Base-by-base conservation (phyloP, 2,113 vertebrate genomes). In the Grammomys surdaster region DNA sequence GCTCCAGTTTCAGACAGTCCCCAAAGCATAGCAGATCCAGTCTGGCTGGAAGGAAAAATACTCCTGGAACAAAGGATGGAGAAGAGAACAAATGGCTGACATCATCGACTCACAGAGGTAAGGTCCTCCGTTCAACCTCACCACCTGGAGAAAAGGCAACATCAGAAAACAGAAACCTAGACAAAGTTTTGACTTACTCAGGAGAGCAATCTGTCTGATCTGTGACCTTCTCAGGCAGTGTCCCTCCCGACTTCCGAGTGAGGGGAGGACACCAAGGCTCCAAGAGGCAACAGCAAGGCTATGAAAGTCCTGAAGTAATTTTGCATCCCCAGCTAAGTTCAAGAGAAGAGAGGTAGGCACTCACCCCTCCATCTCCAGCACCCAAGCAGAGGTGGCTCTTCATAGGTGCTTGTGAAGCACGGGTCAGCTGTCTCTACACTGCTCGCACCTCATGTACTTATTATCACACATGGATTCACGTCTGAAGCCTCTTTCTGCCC, bases 1-100 rank as follows among this genome's bases (percentile, higher is more conserved):
- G 54, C 70, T 96, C 28, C 16, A 73, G 46, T 76, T 97, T 90
- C 88, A 96, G 93, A 56, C 17, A 78, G 91, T 95, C 85, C 16
- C 13, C 70, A 87, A 56, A 7, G 85, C 85, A 73, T 8, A 73
- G 75, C 85, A 70, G 89, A 67, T 88, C 69, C 22, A 77, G 80
- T 11, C 65, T 97, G 91, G 70, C 76, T 85, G 0, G 40, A 88
- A 94, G 84, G 51, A 94, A 94, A 86, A 46, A 82, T 9, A 70
- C 13, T 85, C 26, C 56, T 76, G 67, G 76, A 90, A 58, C 36
- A 54, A 96, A 97, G 63, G 93, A 92, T 3, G 10, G 26, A 88
- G 46, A 3, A 56, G 7, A n/a, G 54, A 89, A 63, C 46, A 95
- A 94, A 31, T 20, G 1, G 2, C 70, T 95, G 87, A 51, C 43